phyloP scores from a whole-genome alignment of 2,113 vertebrate genomes.

The Coptodon rendalli region DNA sequence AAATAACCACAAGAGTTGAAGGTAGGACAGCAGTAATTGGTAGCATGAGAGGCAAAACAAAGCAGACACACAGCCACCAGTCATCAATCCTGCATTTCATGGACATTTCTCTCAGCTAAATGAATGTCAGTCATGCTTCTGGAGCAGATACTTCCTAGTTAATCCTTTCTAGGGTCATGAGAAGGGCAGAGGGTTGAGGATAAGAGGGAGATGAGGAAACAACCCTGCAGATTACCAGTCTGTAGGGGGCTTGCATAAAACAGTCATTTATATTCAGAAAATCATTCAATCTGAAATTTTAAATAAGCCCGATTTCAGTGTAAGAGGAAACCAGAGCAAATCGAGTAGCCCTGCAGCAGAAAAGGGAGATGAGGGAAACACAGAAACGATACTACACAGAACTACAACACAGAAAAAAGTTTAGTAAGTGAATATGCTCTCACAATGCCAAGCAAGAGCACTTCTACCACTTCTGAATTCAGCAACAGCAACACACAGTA shows the following conservation, averaged over 20 bases:
- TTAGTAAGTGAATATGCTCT: neutral
- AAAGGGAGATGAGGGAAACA: neutral
- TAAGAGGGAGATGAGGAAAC: neutral
- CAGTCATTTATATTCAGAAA: constrained; percentile 4
- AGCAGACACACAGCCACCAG: neutral
- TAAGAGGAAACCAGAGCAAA: neutral
- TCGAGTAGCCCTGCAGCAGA: neutral
- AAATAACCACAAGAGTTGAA: neutral
- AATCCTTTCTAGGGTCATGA: neutral
- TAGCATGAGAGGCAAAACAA: neutral
- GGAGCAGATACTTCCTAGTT: neutral
- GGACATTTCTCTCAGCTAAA: constrained; percentile 1
- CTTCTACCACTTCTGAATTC: neutral
- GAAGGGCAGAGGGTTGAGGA: neutral
- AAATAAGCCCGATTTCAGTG: neutral
- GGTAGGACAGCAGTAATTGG: neutral
- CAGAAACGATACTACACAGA: neutral
- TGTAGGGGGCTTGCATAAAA: neutral
- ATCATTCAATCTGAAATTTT: neutral
- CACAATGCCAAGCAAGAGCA: neutral
- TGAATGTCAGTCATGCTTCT: neutral
- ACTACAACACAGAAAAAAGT: neutral
- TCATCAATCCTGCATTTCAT: neutral
- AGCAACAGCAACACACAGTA: neutral
- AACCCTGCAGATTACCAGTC: neutral